phyloP scores from a whole-genome alignment of 2,113 vertebrate genomes.

The Paradisaea rubra region DNA sequence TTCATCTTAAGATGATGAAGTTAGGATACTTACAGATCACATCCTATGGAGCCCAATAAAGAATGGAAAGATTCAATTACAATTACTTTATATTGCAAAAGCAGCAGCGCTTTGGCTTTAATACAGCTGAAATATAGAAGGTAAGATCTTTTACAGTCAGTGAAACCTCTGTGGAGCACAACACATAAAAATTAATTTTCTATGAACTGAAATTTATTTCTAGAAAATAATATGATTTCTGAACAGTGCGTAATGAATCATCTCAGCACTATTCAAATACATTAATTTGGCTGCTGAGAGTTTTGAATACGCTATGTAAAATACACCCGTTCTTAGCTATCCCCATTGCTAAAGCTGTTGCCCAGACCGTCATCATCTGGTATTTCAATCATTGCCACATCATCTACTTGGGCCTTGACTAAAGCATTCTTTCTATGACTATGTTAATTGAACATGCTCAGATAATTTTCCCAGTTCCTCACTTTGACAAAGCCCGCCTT shows the following conservation, averaged over 20 bases:
- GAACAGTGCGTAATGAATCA: not conserved
- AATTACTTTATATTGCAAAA: constrained; percentile 6
- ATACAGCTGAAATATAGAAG: not conserved
- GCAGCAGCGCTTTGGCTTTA: not conserved
- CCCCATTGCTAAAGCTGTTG: not conserved
- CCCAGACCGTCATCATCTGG: not conserved
- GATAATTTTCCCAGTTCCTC: not conserved
- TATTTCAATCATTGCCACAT: constrained; percentile 1
- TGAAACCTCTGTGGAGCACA: not conserved
- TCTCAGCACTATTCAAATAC: not conserved
- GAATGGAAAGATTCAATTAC: not conserved
- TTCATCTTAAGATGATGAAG: not conserved
- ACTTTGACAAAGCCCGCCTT: not conserved
- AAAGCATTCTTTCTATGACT: not conserved
- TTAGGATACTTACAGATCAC: not conserved
- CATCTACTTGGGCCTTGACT: not conserved
- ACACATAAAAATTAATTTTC: not conserved
- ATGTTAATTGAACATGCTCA: not conserved
- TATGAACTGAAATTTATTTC: not conserved
- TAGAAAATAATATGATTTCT: not conserved
- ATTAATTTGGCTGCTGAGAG: not conserved
- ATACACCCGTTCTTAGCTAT: not conserved
- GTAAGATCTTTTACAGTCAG: not conserved
- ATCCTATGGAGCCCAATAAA: not conserved
- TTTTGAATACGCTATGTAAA: not conserved